Conservation (phyloP, 2,113 vertebrate species). For the Syngnathus typhle region DNA sequence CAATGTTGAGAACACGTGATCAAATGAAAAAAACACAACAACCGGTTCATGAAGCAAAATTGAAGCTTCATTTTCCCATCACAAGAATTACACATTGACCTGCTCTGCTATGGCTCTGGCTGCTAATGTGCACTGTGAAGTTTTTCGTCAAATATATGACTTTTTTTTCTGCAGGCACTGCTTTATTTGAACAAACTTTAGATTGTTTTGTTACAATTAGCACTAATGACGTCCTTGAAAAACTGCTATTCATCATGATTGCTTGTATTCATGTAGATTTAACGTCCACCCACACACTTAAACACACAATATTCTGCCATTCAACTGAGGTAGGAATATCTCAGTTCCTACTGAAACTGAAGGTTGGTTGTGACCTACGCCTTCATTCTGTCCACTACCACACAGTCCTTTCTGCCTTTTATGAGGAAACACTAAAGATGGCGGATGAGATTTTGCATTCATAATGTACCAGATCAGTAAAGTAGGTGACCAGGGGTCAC, state of each 20-base stretch:
- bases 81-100: no score
- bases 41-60: no score
- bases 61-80: no score
- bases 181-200: slow-evolving; percentile 20
- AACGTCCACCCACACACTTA: neutral
- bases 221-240: neutral
- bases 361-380: slow-evolving; percentile 28
- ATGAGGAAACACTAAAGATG: slow-evolving; percentile 18
- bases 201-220: slow-evolving; percentile 7
- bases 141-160: slow-evolving; percentile 4
- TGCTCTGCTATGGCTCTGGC: neutral
- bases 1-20: no score
- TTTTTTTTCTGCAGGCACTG: slow-evolving; percentile 17
- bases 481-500: neutral
- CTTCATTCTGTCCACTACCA: slow-evolving; percentile 10
- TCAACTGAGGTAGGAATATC: slow-evolving; percentile 13
- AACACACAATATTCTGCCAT: neutral
- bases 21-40: no score
- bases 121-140: slow-evolving; percentile 11
- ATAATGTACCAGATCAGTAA: slow-evolving; percentile 24
- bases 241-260: slow-evolving; percentile 17
- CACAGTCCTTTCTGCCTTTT: slow-evolving; percentile 9
- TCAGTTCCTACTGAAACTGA: slow-evolving; percentile 19
- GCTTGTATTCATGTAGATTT: slow-evolving; percentile 22
- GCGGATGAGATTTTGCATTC: slow-evolving; percentile 24